A percentile compares a stretch with the other conserved stretches of the same genome.
Conservation (phyloP, 2,888 invertebrate species). For the Drosophila engyochracea region DNA sequence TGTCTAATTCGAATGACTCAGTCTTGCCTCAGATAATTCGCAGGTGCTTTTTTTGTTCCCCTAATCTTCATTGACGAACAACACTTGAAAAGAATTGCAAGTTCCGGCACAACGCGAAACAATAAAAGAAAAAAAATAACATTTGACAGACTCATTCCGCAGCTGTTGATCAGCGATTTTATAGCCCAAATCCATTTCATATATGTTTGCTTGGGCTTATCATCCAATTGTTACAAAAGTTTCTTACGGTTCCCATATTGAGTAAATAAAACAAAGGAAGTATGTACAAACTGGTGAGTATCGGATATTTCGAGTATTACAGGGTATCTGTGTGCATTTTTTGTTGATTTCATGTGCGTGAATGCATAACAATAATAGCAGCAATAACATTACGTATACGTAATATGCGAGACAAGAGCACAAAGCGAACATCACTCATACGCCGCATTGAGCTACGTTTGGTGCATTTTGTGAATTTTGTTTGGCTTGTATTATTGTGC, state of each 20-base stretch:
- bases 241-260: neutral
- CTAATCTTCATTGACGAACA: constrained; percentile 5
- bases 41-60: constrained; percentile 4
- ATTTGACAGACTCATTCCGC: neutral
- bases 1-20: constrained; percentile 37
- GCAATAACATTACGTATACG: constrained; percentile 62
- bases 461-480: constrained; percentile 7
- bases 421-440: constrained; percentile 57
- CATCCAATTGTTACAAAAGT: neutral
- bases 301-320: neutral
- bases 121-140: neutral
- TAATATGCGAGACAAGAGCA: constrained; percentile 27
- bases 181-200: neutral
- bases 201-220: neutral
- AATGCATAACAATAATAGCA: constrained; percentile 21
- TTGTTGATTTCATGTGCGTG: constrained; percentile 42
- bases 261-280: neutral
- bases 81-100: constrained; percentile 3
- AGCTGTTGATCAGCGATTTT: neutral
- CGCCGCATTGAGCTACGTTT: constrained; percentile 36
- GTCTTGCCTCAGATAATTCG: neutral
- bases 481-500: constrained; percentile 11
- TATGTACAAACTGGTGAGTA: neutral
- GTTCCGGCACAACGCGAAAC: constrained; percentile 12
- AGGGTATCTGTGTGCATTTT: constrained; percentile 11